A percentile compares a stretch with the other conserved stretches of the same genome.
Conservation (phyloP, 2,888 invertebrate genomes). For the Thumatha senex region DNA sequence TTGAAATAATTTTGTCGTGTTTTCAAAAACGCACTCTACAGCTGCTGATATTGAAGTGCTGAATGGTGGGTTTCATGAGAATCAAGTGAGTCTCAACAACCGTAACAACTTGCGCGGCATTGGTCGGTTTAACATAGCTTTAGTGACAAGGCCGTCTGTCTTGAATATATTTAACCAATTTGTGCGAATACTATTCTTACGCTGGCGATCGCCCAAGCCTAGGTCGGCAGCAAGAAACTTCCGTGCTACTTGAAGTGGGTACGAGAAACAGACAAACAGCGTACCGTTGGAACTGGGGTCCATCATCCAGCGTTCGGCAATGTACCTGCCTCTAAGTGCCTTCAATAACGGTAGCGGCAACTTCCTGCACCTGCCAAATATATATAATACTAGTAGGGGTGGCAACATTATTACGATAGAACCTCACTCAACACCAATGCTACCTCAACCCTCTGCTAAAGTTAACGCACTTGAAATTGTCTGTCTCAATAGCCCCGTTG, state of each 20-base stretch:
- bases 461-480: too few species aligned
- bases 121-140: slow-evolving; percentile 11
- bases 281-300: not conserved
- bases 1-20: not conserved
- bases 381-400: not conserved
- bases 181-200: not conserved
- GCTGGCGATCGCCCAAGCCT: slow-evolving; percentile 5
- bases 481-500: too few species aligned
- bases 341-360: slow-evolving; percentile 2
- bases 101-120: slow-evolving; percentile 7
- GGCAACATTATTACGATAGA: not conserved
- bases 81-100: slow-evolving; percentile 1
- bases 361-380: slow-evolving; percentile 9
- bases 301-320: not conserved
- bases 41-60: not conserved
- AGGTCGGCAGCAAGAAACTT: slow-evolving; percentile 6
- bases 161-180: slow-evolving; percentile 4
- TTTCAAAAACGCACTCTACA: not conserved
- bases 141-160: slow-evolving; percentile 12
- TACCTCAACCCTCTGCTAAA: too few species aligned
- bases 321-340: slow-evolving; percentile 5
- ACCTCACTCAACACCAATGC: too few species aligned
- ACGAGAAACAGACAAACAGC: slow-evolving; percentile 8
- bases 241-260: slow-evolving; percentile 11
- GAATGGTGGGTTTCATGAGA: not conserved